Percentiles rank a stretch among this genome's conserved stretches.
These are phyloP conservation scores for Diadophis punctatus DNA, from an alignment of 2,113 vertebrate species.

Conservation along the genomic window DNA sequence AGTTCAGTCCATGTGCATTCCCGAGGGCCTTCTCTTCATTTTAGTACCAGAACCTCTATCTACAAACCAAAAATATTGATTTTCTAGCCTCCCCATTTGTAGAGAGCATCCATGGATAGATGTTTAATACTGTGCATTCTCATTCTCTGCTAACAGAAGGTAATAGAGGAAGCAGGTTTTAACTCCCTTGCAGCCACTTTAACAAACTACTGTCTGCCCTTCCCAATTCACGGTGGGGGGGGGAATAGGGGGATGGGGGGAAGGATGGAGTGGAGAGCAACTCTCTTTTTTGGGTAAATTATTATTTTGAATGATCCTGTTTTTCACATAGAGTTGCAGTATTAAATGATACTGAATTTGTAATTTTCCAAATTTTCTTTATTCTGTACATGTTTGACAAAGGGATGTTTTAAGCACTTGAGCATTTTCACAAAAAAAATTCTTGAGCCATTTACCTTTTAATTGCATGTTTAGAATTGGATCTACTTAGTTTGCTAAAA, in stretches of 20 bases:
- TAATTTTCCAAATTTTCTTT: constrained; percentile 38
- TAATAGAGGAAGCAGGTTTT: too few species aligned
- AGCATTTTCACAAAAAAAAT: constrained; percentile 37
- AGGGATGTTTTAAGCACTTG: constrained; percentile 29
- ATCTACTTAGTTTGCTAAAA: constrained; percentile 45
- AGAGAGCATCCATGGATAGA: too few species aligned
- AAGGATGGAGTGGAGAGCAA: not conserved
- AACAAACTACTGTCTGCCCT: not conserved
- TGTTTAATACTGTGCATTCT: too few species aligned
- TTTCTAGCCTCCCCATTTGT: not conserved
- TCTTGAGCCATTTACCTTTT: constrained; percentile 44
- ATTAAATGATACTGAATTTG: constrained; percentile 14
- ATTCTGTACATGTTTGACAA: constrained; percentile 31
- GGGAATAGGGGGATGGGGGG: too few species aligned
- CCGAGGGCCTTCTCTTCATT: not conserved
- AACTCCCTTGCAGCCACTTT: not conserved
- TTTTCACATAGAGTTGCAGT: not conserved
- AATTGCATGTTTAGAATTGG: constrained; percentile 54
- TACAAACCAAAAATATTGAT: not conserved
- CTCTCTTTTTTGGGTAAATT: not conserved
- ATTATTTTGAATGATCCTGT: not conserved
- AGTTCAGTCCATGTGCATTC: not conserved
- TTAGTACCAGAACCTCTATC: not conserved
- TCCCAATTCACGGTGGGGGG: not conserved
- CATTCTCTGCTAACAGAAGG: too few species aligned